Base-by-base conservation (phyloP, 2,113 vertebrate genomes). In the Gopherus evgoodei region DNA sequence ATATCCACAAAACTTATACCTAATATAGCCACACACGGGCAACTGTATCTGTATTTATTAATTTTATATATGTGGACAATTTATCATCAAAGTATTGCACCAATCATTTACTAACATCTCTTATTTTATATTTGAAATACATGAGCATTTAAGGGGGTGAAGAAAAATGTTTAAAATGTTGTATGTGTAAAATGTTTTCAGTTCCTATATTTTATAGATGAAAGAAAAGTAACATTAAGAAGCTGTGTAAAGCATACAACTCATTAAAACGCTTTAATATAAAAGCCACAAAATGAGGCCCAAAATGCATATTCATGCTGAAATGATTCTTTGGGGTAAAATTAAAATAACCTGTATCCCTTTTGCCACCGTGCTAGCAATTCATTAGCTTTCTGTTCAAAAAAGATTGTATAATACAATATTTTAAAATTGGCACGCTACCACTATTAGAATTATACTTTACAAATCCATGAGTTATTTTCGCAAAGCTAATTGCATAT, bases 241-340 rank as follows among this genome's bases (percentile, higher is more conserved):
- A 93, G 81, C 49, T 90, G 7, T 53, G 88, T 96, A 96, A 97
- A 98, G 90, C 92, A 89, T 89, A 78, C 91, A 93, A 97, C 96
- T 94, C 92, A 49, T 94, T 96, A 89, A 95, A 96, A 93, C 95
- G 59, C 69, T 95, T 95, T 97, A 97, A 98, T 5, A 75, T 95
- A 94, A 97, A 97, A 96, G 90, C 79, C 81, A 82, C 21, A 81
- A 96, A 97, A 96, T 90, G 88, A 97, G 92, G 54, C 31, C 87
- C n/a, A 65, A 90, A 94, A 96, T 97, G 93, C 91, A 88, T 85
- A 86, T 95, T 89, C 89, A 69, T 90, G 91, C 89, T 87, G 88
- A 89, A 95, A 95, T 79, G 95, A 95, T 93, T 96, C 72, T 96
- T 96, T 90, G 90, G n/a, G 95, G 42, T 69, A 94, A 97, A 98